Evolutionary conservation across 2,888 invertebrate species (phyloP).

Genomic region (Pycnomerus fuliginosus): DNA sequence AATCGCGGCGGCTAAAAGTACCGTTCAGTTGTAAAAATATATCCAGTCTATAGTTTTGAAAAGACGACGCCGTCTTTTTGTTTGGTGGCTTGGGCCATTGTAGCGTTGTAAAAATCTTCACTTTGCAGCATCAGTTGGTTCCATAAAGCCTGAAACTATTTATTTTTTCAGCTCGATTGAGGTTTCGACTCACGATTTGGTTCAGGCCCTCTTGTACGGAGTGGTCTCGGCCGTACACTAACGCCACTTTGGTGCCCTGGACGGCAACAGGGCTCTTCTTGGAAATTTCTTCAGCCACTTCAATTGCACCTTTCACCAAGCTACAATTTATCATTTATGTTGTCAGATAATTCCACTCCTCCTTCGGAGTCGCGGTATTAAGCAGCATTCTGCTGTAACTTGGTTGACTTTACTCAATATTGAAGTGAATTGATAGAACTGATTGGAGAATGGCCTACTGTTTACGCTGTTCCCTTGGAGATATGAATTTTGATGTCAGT

Average conservation of each 20-base stretch:
- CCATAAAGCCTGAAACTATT: slow-evolving; percentile 65
- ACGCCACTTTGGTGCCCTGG: slow-evolving; percentile 81
- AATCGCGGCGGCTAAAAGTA: too few species aligned
- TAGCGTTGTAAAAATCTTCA: slow-evolving; percentile 82
- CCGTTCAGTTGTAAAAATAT: too few species aligned
- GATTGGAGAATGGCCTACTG: too few species aligned
- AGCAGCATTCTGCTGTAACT: too few species aligned
- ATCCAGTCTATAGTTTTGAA: slow-evolving; percentile 73
- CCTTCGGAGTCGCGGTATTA: background rate
- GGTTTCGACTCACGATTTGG: slow-evolving; percentile 73
- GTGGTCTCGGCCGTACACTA: slow-evolving; percentile 87
- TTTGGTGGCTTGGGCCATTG: slow-evolving; percentile 73
- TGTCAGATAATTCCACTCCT: slow-evolving; percentile 5
- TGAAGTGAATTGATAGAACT: too few species aligned
- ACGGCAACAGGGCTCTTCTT: slow-evolving; percentile 92
- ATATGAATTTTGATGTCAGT: too few species aligned
- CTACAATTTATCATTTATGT: slow-evolving; percentile 48
- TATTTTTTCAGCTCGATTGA: slow-evolving; percentile 42
- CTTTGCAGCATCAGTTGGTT: slow-evolving; percentile 90
- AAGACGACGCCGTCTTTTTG: slow-evolving; percentile 70
- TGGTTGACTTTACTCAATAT: too few species aligned
- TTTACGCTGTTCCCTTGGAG: too few species aligned
- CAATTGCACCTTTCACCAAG: slow-evolving; percentile 70
- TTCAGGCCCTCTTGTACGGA: slow-evolving; percentile 84
- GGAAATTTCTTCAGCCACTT: slow-evolving; percentile 78